Conservation (phyloP, 2,888 invertebrate genomes). For the Cancer borealis region DNA sequence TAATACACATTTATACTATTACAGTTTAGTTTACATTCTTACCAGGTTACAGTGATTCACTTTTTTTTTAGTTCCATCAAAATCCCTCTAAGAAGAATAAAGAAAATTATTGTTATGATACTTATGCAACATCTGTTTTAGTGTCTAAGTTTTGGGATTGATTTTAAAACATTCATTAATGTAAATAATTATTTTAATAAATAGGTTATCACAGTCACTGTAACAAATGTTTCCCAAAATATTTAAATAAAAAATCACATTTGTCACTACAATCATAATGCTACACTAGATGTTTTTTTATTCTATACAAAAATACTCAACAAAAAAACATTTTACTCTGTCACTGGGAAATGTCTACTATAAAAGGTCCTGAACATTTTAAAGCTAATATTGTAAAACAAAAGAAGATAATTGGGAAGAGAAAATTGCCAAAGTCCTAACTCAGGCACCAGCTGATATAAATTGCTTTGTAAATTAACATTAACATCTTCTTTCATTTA, state of each 20-base stretch:
- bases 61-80: too few relatives aligned
- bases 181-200: constrained; percentile 15
- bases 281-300: constrained; percentile 7
- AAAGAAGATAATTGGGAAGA: background rate
- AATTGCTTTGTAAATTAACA: background rate
- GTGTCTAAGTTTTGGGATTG: background rate
- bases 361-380: constrained; percentile 25
- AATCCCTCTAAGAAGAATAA: too few relatives aligned
- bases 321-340: background rate
- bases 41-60: too few relatives aligned
- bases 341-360: constrained; percentile 14
- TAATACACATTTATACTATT: too few relatives aligned
- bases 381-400: constrained; percentile 30
- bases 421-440: background rate
- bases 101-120: too few relatives aligned
- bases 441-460: background rate
- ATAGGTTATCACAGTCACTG: constrained; percentile 39
- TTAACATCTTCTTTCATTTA: background rate
- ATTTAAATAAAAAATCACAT: constrained; percentile 30
- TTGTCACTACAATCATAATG: constrained; percentile 32
- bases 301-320: constrained; percentile 44
- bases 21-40: too few relatives aligned
- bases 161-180: background rate
- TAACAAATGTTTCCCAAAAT: background rate
- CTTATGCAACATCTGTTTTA: too few relatives aligned